Base-by-base conservation (phyloP, 2,888 invertebrate genomes). In the Nowickia ferox region DNA sequence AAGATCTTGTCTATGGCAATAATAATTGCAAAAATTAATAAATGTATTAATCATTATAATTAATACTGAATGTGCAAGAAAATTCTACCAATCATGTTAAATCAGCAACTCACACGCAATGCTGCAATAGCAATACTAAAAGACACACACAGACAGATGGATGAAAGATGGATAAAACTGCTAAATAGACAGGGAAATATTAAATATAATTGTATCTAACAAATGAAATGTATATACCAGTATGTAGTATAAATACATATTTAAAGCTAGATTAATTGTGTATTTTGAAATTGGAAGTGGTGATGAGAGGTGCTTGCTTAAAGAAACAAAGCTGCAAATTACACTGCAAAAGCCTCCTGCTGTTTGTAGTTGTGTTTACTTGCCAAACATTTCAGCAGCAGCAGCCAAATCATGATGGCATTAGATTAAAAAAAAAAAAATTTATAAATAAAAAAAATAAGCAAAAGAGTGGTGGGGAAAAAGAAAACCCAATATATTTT, bases 261-360 rank as follows among this genome's bases (percentile, higher is more conserved):
- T 63, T 79, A 72, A 76, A 83, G 79, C 76, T 44, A 61, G 72
- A 83, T 79, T 83, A 86, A 83, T 86, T 86, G 83, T 66, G 75
- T 48, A 86, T 79, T 72, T 83, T 76, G 63, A 63, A 46, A 40
- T 69, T 81, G 61, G 76, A 84, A 86, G 86, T 86, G 83, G 83
- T 83, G 86, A 83, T 86, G 83, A 86, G 83, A 86, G 76, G 79
- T 79, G 79, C 63, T 59, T 69, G 75, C 66, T 83, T 74, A 72
- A 66, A 72, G 61, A 48, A 65, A 83, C 71, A 79, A 79, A 66
- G 72, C 66, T 76, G 76, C 63, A 76, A 86, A 83, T 83, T 77
- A 46, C 53, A 38, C 19, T 57, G 42, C 30, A 17, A 65, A 57
- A 82, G 65, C 46, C 79, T 71, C 79, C 63, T 71, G 79, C 79